Base-by-base conservation (phyloP, 2,113 vertebrate genomes). In the Myocastor coypus region DNA sequence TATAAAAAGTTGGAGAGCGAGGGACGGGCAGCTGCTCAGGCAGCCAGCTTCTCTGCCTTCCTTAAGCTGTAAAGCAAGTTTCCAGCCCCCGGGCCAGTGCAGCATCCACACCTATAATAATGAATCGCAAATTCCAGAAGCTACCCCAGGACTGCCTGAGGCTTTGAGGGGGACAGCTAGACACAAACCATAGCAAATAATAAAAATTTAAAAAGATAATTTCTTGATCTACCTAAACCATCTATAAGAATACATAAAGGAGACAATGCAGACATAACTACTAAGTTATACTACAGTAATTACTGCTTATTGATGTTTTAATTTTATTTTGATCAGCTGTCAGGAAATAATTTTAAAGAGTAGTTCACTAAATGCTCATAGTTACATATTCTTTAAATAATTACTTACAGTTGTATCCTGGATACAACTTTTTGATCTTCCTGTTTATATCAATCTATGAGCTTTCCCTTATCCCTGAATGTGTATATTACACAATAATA, bases 301-400 rank as follows among this genome's bases (percentile, higher is more conserved):
- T 87, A 77, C 87, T 77, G n/a, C 87, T 96, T 89, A 55, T 6
- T 19, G 83, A 81, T 3, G 0, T 30, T 83, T 97, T 92, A 82
- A 1, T 28, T 64, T 92, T 46, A 59, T 3, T 3, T 92, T 75
- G 1, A 0, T 69, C 93, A 97, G 16, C 82, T 95, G 34, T 86
- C 85, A 34, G 94, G 75, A 96, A 97, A 95, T 30, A 28, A 1
- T 34, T 94, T 96, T 90, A 93, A 13, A 78, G 11, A 93, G 10
- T 75, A 92, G 93, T 52, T 80, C 26, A 96, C 88, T 96, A 96
- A 93, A 71, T 37, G 13, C 83, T 94, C 40, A 96, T 16, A 34
- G 57, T 34, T 69, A 92, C 19, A 55, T 89, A 80, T 30, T 89
- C 40, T 90, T 52, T 95, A 97, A 96, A 91, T 95, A 97, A 96